A percentile compares a stretch with the other conserved stretches of the same genome.
Conservation (phyloP, 1,140 invertebrate species). For the Panulirus ornatus region DNA sequence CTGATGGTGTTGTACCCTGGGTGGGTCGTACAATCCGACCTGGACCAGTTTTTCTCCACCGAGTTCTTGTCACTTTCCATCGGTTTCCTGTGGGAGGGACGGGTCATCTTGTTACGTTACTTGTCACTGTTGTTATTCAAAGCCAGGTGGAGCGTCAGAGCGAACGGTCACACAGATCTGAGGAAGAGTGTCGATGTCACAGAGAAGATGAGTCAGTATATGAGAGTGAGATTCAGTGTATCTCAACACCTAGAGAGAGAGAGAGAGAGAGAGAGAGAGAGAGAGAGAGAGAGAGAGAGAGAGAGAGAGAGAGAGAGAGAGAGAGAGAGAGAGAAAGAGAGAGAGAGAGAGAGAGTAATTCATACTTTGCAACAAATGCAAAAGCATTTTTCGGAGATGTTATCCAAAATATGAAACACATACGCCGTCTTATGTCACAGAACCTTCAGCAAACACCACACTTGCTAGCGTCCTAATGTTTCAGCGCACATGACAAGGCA, state of each 20-base stretch:
- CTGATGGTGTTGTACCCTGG: constrained; percentile 2
- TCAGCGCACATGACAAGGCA: no score
- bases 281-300: no score
- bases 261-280: neutral
- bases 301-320: constrained; percentile 37
- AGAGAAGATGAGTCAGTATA: neutral
- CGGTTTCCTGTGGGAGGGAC: neutral
- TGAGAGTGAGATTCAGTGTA: neutral
- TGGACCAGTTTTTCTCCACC: neutral
- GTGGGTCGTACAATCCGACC: neutral
- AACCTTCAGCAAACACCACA: no score
- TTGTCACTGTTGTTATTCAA: neutral
- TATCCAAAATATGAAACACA: no score
- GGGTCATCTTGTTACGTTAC: neutral
- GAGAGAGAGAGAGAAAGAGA: constrained; percentile 31
- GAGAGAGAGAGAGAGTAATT: constrained; percentile 9
- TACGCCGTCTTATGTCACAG: neutral
- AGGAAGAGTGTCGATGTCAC: neutral
- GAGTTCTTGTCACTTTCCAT: neutral
- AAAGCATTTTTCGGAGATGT: no score
- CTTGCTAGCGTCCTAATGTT: no score
- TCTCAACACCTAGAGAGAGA: neutral
- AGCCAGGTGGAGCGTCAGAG: neutral
- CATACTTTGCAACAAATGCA: no score
- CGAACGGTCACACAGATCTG: no score